Base-by-base conservation (phyloP, 2,888 invertebrate species). In the Dasypogon diadema region DNA sequence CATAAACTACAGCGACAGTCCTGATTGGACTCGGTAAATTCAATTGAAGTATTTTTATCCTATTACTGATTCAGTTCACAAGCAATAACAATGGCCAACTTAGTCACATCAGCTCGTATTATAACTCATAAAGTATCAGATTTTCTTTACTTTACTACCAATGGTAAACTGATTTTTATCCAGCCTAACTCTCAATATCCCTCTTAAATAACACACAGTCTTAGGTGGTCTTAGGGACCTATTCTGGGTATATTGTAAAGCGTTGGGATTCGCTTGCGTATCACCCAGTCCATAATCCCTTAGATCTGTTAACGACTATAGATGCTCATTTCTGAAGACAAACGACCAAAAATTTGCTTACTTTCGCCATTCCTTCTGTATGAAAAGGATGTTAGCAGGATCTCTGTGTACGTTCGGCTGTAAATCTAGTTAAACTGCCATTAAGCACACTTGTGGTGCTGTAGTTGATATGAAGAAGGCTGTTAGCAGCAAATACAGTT, bases 371-470 rank as follows among this genome's bases (percentile, higher is more conserved):
- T 65, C 48, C 63, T 76, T 65, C 46, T 42, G 30, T 73, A 56
- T 51, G 54, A 70, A 54, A 70, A 18, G 54, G 70, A 70, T 70
- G 54, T 70, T 70, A 70, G 18, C 24, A 34, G 30, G 54, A 70
- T 70, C 70, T 22, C 30, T 56, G 54, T 70, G 21, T 70, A 70
- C 70, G 26, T 16, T 54, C 46, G 48, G 42, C 26, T 65, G 76
- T 76, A 76, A 76, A 76, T 76, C 76, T 74, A 76, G 65, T 76
- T 72, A 76, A 76, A 76, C 65, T 74, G 74, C 73, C 76, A 76
- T 76, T 76, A 76, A 55, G 76, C 60, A 72, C 72, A 73, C 58
- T 73, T 54, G 60, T 72, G 70, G 70, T 70, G 30, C 70, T 70
- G 54, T 34, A 54, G 54, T 22, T 30, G 70, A 70, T 70, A 46